Evolutionary conservation across 1,140 invertebrate genomes (phyloP), one percentile per base, ranked within the genome.

Genomic region (Caenorhabditis brenneri): DNA sequence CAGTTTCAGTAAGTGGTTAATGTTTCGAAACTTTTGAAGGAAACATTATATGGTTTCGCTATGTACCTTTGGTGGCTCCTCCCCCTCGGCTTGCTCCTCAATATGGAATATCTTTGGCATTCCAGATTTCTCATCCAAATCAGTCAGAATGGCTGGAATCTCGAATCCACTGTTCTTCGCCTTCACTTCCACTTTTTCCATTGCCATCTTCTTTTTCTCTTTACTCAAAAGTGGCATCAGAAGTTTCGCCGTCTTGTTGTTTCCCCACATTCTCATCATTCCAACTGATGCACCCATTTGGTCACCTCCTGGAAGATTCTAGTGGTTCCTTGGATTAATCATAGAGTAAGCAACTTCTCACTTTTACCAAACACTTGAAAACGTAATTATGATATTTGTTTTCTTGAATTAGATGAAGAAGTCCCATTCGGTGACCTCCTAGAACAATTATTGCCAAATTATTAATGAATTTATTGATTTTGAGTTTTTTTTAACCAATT

Each of bases 151-250:
- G 7, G 90, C 85, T 31, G 89, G 89, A 48, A 90, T 82, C 83
- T 90, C 90, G 27, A 90, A 79, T 33, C 89, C 89, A 22, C 51
- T 81, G 39, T 90, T 89, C 81, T 88, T 90, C 6, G 90, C 90
- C 53, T 90, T 90, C 78, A 90, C 88, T 78, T 91, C 88, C 12
- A 90, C 84, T 87, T 88, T 83, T 27, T 87, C 84, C 90, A 91
- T 88, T n/a, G 90, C 90, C 42, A 81, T 74, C 46, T 84, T 86
- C 46, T 85, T 83, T 33, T 87, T 88, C 29, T 89, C 84, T 29
- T 87, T 88, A 82, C 90, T 91, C 39, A 87, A 82, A n/a, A 88
- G 51, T 16, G 88, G 89, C 86, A 90, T 84, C 24, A 91, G 82
- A 74, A 86, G 85, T 83, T 89, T 91, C 10, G 89, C 89, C 22